Percentiles rank a stretch among this genome's conserved stretches.
These are phyloP conservation scores for Gobio gobio DNA, from an alignment of 2,113 vertebrate genomes.

Conservation along the genomic window DNA sequence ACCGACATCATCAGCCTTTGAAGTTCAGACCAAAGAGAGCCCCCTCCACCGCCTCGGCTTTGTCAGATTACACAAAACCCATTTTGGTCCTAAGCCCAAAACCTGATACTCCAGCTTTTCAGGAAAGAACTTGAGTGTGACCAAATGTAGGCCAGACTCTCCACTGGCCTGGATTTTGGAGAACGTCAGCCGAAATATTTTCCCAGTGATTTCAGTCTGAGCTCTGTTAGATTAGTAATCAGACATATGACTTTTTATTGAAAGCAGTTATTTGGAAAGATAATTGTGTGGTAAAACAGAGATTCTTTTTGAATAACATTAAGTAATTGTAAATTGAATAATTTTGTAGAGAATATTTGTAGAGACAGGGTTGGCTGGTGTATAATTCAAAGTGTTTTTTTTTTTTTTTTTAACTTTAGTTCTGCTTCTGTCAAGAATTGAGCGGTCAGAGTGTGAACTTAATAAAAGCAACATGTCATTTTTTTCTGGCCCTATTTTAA, in stretches of 20 bases:
- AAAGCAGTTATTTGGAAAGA: background rate
- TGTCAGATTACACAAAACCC: slow-evolving; percentile 51
- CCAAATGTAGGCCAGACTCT: slow-evolving; percentile 26
- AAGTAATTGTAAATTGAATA: background rate
- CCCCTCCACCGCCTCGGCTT: slow-evolving; percentile 1
- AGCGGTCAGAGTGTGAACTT: background rate
- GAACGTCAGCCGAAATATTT: slow-evolving; percentile 47
- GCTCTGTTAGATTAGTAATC: slow-evolving; percentile 15
- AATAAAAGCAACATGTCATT: background rate
- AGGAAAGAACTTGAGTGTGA: slow-evolving; percentile 44
- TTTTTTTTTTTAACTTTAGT: background rate
- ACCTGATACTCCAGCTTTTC: slow-evolving; percentile 56
- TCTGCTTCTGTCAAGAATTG: background rate
- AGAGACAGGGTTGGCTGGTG: background rate
- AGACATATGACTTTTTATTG: slow-evolving; percentile 16
- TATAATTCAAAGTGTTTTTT: background rate
- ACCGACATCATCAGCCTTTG: slow-evolving; percentile 21
- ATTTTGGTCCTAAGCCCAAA: slow-evolving; percentile 51
- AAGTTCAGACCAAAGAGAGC: slow-evolving; percentile 43
- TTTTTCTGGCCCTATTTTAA: background rate
- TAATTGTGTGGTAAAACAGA: background rate
- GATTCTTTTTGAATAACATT: background rate
- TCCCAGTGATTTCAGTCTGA: background rate
- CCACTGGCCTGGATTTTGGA: slow-evolving; percentile 38
- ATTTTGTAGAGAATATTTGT: background rate